phyloP scores from a whole-genome alignment of 2,888 invertebrate species.

The Conistra vaccinii region DNA sequence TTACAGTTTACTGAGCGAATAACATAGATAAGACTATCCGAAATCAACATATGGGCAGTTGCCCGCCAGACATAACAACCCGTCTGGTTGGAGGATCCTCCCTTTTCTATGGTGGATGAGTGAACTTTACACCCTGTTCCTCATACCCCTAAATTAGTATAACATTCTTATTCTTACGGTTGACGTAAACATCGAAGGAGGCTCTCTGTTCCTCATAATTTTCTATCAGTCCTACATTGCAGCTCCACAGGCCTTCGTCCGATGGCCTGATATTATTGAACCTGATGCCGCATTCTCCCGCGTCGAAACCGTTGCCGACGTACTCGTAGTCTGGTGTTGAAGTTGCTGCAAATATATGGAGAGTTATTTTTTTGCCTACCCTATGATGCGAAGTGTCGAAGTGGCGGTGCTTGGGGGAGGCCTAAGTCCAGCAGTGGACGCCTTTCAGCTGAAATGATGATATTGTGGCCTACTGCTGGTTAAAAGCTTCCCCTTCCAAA shows the following conservation, averaged over 20 bases:
- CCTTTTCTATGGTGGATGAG: no score
- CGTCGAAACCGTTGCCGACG: constrained; percentile 82
- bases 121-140: no score
- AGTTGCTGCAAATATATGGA: constrained; percentile 65
- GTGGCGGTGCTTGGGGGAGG: no score
- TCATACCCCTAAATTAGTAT: neutral
- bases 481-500: neutral
- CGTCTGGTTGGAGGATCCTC: no score
- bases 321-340: constrained; percentile 72
- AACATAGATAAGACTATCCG: no score
- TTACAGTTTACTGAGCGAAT: no score
- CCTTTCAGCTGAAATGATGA: no score
- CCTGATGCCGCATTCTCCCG: constrained; percentile 83
- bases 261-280: constrained; percentile 66
- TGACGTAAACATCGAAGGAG: constrained; percentile 64
- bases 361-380: neutral
- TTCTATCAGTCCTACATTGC: constrained; percentile 78
- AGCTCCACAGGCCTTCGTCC: constrained; percentile 81
- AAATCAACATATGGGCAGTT: no score
- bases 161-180: constrained; percentile 59
- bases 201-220: constrained; percentile 67
- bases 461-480: no score
- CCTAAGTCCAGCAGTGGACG: no score
- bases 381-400: no score
- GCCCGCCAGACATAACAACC: no score